Conservation (phyloP, 2,888 invertebrate species). For the Smittia sp. region DNA sequence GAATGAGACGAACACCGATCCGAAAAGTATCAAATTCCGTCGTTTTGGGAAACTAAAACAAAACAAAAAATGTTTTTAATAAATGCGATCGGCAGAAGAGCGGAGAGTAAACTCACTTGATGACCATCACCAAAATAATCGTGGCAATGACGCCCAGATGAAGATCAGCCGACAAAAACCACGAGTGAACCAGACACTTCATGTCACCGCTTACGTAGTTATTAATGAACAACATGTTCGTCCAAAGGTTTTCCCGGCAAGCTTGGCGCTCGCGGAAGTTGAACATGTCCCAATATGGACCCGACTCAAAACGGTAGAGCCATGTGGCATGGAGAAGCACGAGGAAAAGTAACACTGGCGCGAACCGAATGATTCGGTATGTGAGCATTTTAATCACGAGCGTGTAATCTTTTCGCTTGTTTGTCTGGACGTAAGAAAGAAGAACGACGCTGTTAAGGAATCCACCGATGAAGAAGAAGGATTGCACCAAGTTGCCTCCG, state of each 20-base stretch:
- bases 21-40: not conserved
- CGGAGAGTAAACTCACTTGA: constrained; percentile 4
- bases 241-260: constrained; percentile 32
- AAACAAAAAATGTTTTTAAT: not conserved
- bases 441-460: constrained; percentile 33
- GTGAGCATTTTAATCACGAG: not conserved
- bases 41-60: not conserved
- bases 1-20: constrained; percentile 11
- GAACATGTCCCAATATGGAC: constrained; percentile 32
- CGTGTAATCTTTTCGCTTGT: not conserved
- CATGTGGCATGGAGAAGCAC: constrained; percentile 29
- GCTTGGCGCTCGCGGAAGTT: constrained; percentile 18
- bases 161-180: constrained; percentile 29
- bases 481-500: constrained; percentile 42
- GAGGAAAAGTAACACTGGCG: constrained; percentile 14
- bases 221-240: constrained; percentile 30
- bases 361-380: constrained; percentile 28
- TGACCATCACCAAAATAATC: not conserved
- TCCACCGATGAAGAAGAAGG: constrained; percentile 42
- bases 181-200: constrained; percentile 33
- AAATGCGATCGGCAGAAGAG: not conserved
- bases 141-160: constrained; percentile 19
- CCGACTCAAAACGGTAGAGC: constrained; percentile 17
- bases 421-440: constrained; percentile 6
- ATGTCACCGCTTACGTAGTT: constrained; percentile 25